A percentile compares a stretch with the other conserved stretches of the same genome.
These are phyloP conservation scores for Phymanthus crucifer DNA, from an alignment of 92 coral and sea anemone genomes.

Conservation along the genomic window DNA sequence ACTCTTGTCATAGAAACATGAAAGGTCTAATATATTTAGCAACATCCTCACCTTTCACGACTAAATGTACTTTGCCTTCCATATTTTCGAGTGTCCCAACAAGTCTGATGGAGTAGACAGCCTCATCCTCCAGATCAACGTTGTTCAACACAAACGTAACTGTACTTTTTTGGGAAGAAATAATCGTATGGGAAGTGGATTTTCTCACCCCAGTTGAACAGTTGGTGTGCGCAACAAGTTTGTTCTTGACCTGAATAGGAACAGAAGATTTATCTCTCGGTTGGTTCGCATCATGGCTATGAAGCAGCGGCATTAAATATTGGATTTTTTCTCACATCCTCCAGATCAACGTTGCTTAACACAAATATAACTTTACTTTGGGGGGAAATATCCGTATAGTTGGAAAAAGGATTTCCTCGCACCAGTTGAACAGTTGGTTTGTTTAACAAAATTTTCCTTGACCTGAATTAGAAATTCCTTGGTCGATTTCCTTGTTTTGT, in stretches of 20 bases:
- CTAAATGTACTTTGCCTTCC: not conserved
- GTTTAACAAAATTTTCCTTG: not conserved
- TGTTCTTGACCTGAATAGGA: not conserved
- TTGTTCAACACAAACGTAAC: not conserved
- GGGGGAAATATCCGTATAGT: not conserved
- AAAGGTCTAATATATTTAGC: too few species aligned
- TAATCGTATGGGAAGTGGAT: not conserved
- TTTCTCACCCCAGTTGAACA: conserved; percentile 17
- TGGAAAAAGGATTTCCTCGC: not conserved
- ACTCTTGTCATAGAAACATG: too few species aligned
- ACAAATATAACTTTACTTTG: not conserved
- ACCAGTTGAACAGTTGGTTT: conserved; percentile 10
- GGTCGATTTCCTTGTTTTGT: too few species aligned
- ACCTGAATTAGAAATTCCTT: conserved; percentile 8
- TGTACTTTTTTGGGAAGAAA: not conserved
- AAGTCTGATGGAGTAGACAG: conserved; percentile 7
- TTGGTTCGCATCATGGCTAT: too few species aligned
- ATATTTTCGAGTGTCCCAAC: conserved; percentile 11
- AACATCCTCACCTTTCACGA: conserved; percentile 3
- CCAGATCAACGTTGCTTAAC: not conserved
- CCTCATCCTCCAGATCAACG: conserved; percentile 15
- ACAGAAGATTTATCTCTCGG: too few species aligned
- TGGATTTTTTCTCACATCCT: too few species aligned
- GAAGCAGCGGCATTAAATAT: too few species aligned
- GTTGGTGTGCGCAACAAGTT: not conserved